These are phyloP conservation scores for Lophius piscatorius DNA, from an alignment of 2,113 vertebrate species.

Conservation along the genomic window DNA sequence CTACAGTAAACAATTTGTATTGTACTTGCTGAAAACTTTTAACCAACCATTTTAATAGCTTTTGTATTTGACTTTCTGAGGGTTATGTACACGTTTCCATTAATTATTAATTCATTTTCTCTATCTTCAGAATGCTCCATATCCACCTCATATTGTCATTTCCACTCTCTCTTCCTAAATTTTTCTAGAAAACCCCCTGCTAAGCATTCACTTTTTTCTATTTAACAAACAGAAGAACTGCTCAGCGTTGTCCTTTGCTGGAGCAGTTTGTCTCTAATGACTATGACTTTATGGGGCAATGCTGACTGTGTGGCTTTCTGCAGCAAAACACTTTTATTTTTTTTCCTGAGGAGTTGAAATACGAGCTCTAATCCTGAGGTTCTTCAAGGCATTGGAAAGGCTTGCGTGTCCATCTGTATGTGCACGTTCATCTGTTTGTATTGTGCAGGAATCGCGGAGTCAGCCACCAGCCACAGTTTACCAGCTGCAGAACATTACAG, in stretches of 20 bases:
- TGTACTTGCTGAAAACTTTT: too few relatives aligned
- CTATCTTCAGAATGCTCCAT: constrained; percentile 16
- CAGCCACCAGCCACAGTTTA: constrained; percentile 63
- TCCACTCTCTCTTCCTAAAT: too few relatives aligned
- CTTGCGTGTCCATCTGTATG: constrained; percentile 15
- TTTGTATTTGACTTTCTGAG: too few relatives aligned
- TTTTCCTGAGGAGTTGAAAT: constrained; percentile 58
- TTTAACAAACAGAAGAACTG: too few relatives aligned
- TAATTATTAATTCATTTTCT: constrained; percentile 6
- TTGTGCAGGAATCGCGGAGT: constrained; percentile 56
- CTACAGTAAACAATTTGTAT: too few relatives aligned
- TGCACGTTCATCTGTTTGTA: constrained; percentile 21
- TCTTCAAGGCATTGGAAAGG: constrained; percentile 31
- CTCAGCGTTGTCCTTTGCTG: constrained; percentile 33
- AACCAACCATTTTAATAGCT: too few relatives aligned
- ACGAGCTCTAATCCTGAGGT: constrained; percentile 50
- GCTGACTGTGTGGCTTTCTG: constrained; percentile 52
- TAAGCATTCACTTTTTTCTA: too few relatives aligned
- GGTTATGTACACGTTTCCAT: too few relatives aligned
- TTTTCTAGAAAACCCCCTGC: too few relatives aligned
- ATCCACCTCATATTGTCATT: too few relatives aligned
- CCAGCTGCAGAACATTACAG: constrained; percentile 77
- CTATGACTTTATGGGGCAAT: constrained; percentile 37
- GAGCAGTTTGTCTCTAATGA: too few relatives aligned
- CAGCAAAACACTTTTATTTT: constrained; percentile 28